Evolutionary conservation across 1,140 invertebrate genomes (phyloP), one percentile per base, ranked within the genome.

Genomic region (Bombus consobrinus): DNA sequence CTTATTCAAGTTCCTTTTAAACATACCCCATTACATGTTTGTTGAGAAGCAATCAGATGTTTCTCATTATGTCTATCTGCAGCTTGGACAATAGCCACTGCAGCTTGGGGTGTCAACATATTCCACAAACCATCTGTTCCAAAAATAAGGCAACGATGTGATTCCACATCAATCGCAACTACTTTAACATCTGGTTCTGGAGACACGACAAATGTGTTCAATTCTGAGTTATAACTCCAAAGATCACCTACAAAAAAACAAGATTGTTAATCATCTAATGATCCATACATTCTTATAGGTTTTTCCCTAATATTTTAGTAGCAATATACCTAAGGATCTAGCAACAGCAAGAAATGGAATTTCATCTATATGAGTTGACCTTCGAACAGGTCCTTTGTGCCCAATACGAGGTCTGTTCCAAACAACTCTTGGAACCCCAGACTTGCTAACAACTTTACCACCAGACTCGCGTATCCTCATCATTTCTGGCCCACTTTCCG

Each of bases 71-170:
- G 97, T 79, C 96, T 96, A 93, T 98, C 98, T 18, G 98, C 97
- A 59, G 96, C 96, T 89, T 98, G 97, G 10, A 99, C 98, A 87
- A 98, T 96, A 71, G 97, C 96, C 9, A 99, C 98, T n/a, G 98
- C 98, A 89, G 97, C 96, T 91, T 97, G 96, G 0, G 98, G 96
- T 6, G 97, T 97, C 66, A 99, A 94, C 97, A 99, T 98, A 94
- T 99, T 99, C 98, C 98, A 99, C 22, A 99, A 95, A 9, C 99
- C 99, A 95, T 99, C 99, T 3, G 98, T 99, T 81, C 98, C 99
- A 91, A 99, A 97, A 82, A 99, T 98, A 2, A 99, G 96, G 95
- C 98, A 99, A 90, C 98, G 97, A 93, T 96, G 97, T 89, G 95
- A 94, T 32, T 96, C 96, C 1, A 98, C 97, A 95, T 99, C 97